Evolutionary conservation across 2,888 invertebrate species (phyloP), one percentile per base, ranked within the genome.

Genomic region (Diarsia rubi): DNA sequence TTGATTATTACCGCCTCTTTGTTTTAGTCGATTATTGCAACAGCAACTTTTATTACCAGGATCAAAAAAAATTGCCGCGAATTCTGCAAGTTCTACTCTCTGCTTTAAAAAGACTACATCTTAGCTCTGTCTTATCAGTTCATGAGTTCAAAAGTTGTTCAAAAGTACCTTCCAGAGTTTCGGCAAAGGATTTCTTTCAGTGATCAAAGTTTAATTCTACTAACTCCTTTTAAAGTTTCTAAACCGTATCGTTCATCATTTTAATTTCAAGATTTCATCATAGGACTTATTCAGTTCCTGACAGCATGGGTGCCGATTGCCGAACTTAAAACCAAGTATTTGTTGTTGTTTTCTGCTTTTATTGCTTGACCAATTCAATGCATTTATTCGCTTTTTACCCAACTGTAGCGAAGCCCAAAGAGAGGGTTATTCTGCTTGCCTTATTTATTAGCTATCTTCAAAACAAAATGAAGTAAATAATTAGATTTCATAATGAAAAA

Each of bases 11-110:
- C 37, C 14, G 9, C 1, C 8, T 42, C 2, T n/a, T 19, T 37
- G 5, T 2, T 44, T 78, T 75, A 75, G 75, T 60, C 75, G 75
- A 79, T 60, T 75, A 78, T 37, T n/a, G 11, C 14, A 14, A 1
- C 5, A 31, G 19, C 12, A 3, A 16, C 6, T 16, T 9, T 27
- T 57, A 69, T 52, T 70, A 45, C 71, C 59, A 70, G 31, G 16
- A 60, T 21, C 6, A 59, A 79, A 70, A 60, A 0, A 0, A 0
- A 12, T 8, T 45, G 16, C 45, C 37, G 78, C 79, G 79, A 70
- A 60, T 70, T 75, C 14, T 27, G 68, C 31, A 37, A 37, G n/a
- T n/a, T 31, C 9, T 31, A 0, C 4, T 31, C 24, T 24, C 37
- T 37, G 8, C 37, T 37, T 0, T 6, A n/a, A n/a, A n/a, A n/a